Evolutionary conservation across 2,797 vertebrate species (phyloP), one percentile per base, ranked within the genome.

Genomic region (Picus viridis): DNA sequence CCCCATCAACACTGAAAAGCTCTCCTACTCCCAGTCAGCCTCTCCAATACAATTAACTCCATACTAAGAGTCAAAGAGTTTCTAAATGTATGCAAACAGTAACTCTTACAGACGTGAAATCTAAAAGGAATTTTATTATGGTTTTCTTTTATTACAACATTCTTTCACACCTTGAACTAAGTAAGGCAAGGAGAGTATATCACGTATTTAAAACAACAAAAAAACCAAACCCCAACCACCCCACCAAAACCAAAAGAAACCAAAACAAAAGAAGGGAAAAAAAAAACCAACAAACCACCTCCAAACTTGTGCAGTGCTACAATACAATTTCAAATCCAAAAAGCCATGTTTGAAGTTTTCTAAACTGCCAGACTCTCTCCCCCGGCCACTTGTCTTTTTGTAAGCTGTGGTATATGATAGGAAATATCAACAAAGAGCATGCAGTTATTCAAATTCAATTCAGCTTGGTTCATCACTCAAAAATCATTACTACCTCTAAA

Each of bases 1-100:
- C 77, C 32, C n/a, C 36, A 82, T 57, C 74, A 73, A 76, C n/a
- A 94, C n/a, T 10, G 86, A 24, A 93, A 94, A 32, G 23, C n/a
- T 80, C 29, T 72, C 76, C 82, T 49, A 62, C 16, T 87, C 24
- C 57, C 68, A 88, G 74, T 17, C 88, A 65, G 64, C n/a, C 62
- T 91, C 61, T 92, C 56, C 67, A 72, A 45, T 22, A 74, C 67
- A 34, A 65, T 36, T 62, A 86, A 68, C 45, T 90, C 67, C 45
- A 45, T 22, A 36, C 57, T 81, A 78, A 71, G 19, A 56, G 41
- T 62, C 23, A 82, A 75, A 86, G 16, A n/a, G 45, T 70, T 92
- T 90, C 80, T 75, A 85, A 74, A 49, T 24, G 15, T 57, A 70
- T 59, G 71, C 32, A 80, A 81, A 82, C 1, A 2, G 65, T 58